A percentile compares a stretch with the other conserved stretches of the same genome.
These are phyloP conservation scores for Sciurus vulgaris DNA, from an alignment of 2,797 vertebrate genomes.

Conservation along the genomic window DNA sequence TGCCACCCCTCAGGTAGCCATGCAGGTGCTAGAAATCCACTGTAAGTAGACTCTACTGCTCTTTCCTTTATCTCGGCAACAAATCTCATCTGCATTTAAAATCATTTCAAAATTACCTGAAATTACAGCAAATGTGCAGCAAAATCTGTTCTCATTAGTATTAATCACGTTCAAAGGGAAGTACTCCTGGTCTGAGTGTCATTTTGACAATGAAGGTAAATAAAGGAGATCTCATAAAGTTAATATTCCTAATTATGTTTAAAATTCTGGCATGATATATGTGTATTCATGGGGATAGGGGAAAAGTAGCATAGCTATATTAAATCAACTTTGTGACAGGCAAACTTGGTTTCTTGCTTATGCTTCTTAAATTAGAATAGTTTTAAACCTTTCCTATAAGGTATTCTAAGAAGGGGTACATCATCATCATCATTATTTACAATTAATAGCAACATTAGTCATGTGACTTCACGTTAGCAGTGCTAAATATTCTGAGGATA, in stretches of 20 bases:
- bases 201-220: neutral
- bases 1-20: conserved; percentile 95
- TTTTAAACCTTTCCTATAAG: neutral
- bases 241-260: neutral
- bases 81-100: neutral
- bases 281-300: fast-evolving
- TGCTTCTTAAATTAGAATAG: neutral
- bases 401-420: neutral
- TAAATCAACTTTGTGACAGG: neutral
- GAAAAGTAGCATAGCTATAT: neutral
- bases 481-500: neutral
- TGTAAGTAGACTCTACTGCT: conserved; percentile 92
- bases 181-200: neutral
- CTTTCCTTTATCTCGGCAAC: fast-evolving
- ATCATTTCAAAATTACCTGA: neutral
- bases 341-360: neutral
- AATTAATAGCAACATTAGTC: neutral
- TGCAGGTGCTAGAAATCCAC: conserved; percentile 98
- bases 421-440: neutral
- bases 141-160: neutral
- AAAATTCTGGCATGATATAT: neutral
- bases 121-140: neutral
- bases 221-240: neutral
- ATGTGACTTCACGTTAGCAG: neutral
- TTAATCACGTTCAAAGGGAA: neutral